These are phyloP conservation scores for Arenaria interpres DNA, from an alignment of 2,113 vertebrate species.

Conservation along the genomic window DNA sequence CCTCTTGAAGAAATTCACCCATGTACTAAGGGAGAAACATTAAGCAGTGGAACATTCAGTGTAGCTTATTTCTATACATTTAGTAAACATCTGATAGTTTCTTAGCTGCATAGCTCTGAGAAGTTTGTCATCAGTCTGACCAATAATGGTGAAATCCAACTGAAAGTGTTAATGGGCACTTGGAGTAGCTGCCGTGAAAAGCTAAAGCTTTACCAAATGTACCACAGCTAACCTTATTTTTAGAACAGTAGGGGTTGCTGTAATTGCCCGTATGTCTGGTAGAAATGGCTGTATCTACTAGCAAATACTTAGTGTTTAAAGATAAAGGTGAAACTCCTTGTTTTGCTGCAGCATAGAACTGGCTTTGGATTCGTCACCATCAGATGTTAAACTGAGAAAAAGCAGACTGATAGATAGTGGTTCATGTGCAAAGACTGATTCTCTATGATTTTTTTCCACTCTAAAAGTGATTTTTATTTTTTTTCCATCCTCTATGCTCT, in stretches of 20 bases:
- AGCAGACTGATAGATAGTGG: neutral
- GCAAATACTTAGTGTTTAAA: neutral
- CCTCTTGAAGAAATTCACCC: neutral
- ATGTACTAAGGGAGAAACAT: neutral
- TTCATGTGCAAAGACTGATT: neutral
- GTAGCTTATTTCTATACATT: neutral
- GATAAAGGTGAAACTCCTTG: constrained; percentile 5
- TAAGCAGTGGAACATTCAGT: neutral
- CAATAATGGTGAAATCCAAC: neutral
- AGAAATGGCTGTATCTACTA: neutral
- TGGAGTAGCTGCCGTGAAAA: neutral
- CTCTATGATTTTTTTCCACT: neutral
- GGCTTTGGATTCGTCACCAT: neutral
- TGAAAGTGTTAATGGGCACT: neutral
- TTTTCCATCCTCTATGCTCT: neutral
- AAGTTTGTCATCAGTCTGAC: neutral
- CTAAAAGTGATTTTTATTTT: neutral
- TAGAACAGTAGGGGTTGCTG: neutral
- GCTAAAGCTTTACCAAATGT: neutral
- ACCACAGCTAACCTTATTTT: neutral
- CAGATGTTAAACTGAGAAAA: neutral
- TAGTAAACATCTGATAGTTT: neutral
- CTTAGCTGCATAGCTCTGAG: neutral
- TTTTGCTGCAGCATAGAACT: neutral
- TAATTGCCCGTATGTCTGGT: neutral